Evolutionary conservation across 2,113 vertebrate species (phyloP), one percentile per base, ranked within the genome.

Genomic region (Natator depressus): DNA sequence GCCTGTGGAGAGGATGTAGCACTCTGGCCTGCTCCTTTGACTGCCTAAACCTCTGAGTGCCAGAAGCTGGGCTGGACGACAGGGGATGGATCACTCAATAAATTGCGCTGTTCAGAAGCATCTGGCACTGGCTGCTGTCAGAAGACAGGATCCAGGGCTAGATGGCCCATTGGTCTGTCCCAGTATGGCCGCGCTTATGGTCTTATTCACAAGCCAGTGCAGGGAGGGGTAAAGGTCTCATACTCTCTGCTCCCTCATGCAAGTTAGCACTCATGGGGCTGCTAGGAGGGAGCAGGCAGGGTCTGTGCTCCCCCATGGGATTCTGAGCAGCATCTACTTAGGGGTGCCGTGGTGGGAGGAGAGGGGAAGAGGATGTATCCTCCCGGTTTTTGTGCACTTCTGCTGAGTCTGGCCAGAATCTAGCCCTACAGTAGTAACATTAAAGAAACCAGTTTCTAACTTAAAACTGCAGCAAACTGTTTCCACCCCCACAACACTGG

Each of bases 381-480:
- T 62, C 27, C 42, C 75, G 3, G 12, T 29, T 10, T 78, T 7
- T 72, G n/a, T 72, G n/a, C 27, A 17, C 25, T 57, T 46, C 14
- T n/a, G 53, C 55, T 92, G 38, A 86, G 78, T 84, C 29, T 10
- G 46, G 20, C 46, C 81, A 78, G 47, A 82, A 10, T 62, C 62
- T 80, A 91, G 22, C 85, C 42, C 81, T 16, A 27, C 13, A 46
- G 42, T 46, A 42, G 27, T 46, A 76, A 46, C 90, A 96, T 78
- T 27, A 89, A 12, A 27, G 90, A 92, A 91, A 84, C 1, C 35
- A 82, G 29, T 31, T 94, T 84, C 80, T 92, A 79, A 13, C 69
- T 93, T 88, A 84, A 96, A 97, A 93, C 85, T 93, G 2, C 62
- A 62, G 79, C 22, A 1, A 54, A 69, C 8, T 25, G 29, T 88